Percentiles rank a stretch among this genome's conserved stretches.
These are phyloP conservation scores for Aethes cnicana DNA, from an alignment of 2,888 invertebrate genomes.

Conservation along the genomic window DNA sequence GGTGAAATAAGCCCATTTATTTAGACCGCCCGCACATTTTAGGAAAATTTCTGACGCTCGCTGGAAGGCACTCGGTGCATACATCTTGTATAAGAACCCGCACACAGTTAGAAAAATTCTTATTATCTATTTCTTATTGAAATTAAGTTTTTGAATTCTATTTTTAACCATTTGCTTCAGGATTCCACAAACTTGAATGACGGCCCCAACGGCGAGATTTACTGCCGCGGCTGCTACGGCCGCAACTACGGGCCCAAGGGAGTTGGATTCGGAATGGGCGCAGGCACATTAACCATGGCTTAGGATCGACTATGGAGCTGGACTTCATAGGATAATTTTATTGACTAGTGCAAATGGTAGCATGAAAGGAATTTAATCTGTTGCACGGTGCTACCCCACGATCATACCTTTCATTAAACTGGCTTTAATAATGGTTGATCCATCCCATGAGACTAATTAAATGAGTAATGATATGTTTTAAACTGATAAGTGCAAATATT, in stretches of 20 bases:
- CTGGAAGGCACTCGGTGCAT: too few species aligned
- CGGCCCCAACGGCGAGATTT: conserved; percentile 96
- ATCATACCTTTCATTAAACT: conserved; percentile 81
- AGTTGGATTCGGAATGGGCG: conserved; percentile 95
- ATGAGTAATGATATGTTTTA: conserved; percentile 50
- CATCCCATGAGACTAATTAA: conserved; percentile 72
- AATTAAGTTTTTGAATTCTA: not conserved
- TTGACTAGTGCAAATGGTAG: conserved; percentile 57
- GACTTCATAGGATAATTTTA: conserved; percentile 72
- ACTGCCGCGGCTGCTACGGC: conserved; percentile 95
- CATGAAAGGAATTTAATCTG: conserved; percentile 73
- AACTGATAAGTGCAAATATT: conserved; percentile 58
- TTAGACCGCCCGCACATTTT: too few species aligned
- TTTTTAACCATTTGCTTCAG: conserved; percentile 52
- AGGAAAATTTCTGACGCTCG: too few species aligned
- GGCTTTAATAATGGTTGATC: conserved; percentile 81
- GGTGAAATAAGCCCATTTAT: too few species aligned
- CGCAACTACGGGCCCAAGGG: conserved; percentile 94
- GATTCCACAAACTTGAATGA: conserved; percentile 96
- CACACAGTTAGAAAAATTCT: too few species aligned
- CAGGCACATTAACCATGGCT: conserved; percentile 94
- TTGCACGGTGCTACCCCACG: conserved; percentile 60
- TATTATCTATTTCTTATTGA: too few species aligned
- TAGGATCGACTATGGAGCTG: conserved; percentile 80
- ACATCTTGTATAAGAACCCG: too few species aligned